phyloP scores from a whole-genome alignment of 2,888 invertebrate genomes.

The Elysia crispata region DNA sequence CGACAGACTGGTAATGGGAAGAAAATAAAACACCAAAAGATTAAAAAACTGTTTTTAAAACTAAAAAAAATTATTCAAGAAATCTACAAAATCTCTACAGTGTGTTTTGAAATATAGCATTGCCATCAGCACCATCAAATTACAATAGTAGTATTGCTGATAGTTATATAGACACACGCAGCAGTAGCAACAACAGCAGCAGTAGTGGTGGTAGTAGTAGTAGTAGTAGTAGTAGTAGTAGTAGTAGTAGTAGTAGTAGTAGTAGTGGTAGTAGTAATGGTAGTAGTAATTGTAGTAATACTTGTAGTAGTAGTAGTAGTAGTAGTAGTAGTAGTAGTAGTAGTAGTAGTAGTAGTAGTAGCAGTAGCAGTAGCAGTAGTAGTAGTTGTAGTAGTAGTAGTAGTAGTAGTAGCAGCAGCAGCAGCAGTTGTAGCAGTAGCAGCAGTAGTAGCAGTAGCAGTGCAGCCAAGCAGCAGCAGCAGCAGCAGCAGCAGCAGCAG shows the following conservation, averaged over 20 bases:
- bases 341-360: slow-evolving; percentile 51
- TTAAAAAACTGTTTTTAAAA: no score
- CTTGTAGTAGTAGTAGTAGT: slow-evolving; percentile 29
- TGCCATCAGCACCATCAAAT: no score
- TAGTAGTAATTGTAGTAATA: slow-evolving; percentile 30
- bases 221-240: slow-evolving; percentile 32
- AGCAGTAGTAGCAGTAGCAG: no score
- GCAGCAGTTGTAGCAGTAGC: neutral
- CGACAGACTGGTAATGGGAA: no score
- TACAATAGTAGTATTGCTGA: neutral
- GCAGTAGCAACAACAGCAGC: slow-evolving; percentile 28
- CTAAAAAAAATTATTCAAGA: no score
- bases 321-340: slow-evolving; percentile 51
- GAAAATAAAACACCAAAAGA: no score
- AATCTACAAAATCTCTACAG: no score
- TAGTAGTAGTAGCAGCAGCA: slow-evolving; percentile 15
- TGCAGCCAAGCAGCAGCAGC: no score
- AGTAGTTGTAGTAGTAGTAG: slow-evolving; percentile 37
- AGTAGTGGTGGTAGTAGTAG: slow-evolving; percentile 33
- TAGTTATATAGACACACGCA: neutral
- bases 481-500: no score
- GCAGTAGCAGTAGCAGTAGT: slow-evolving; percentile 36
- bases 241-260: slow-evolving; percentile 29
- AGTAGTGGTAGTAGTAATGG: slow-evolving; percentile 32
- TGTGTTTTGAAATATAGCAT: no score